Conservation (phyloP, 2,797 vertebrate species). For the Sparus aurata region DNA sequence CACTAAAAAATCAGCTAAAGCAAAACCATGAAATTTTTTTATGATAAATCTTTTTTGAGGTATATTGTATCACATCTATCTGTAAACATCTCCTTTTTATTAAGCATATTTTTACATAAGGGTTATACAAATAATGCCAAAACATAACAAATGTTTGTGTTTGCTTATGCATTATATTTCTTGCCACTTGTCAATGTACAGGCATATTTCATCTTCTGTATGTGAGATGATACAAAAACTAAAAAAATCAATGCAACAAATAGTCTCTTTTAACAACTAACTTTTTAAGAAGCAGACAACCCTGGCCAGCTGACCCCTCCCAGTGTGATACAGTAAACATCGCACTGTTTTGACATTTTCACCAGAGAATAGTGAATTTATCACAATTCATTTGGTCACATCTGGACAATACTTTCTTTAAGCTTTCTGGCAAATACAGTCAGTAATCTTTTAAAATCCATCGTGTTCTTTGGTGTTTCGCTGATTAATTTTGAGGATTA, state of each 20-base stretch:
- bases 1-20: neutral
- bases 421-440: conserved; percentile 43
- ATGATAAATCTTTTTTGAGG: neutral
- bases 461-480: conserved; percentile 47
- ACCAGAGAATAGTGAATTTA: neutral
- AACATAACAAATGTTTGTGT: neutral
- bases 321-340: neutral
- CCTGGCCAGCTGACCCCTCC: neutral
- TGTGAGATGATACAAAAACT: neutral
- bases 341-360: neutral
- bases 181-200: neutral
- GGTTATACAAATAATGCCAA: no score
- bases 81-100: no score
- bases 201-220: neutral
- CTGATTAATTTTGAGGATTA: conserved; percentile 74
- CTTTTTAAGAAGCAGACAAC: neutral
- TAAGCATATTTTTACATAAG: neutral
- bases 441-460: conserved; percentile 73
- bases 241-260: neutral
- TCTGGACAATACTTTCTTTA: conserved; percentile 62
- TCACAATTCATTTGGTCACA: conserved; percentile 39
- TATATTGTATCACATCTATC: no score
- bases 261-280: neutral
- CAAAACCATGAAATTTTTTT: neutral
- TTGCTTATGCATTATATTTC: neutral